phyloP scores from a whole-genome alignment of 2,888 invertebrate species.

The Julus scandinavius region DNA sequence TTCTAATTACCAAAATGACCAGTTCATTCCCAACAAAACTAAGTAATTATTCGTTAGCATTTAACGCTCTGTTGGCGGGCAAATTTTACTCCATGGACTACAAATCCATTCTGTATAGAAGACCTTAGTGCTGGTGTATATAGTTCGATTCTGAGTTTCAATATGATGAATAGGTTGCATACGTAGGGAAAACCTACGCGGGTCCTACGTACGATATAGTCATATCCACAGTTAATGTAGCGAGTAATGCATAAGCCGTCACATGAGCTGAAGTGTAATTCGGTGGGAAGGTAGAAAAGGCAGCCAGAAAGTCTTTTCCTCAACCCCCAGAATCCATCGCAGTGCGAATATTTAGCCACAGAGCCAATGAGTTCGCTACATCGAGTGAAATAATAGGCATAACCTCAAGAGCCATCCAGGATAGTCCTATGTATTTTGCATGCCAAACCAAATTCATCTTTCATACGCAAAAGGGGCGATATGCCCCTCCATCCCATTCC shows the following conservation, averaged over 20 bases:
- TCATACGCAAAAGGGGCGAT: background rate
- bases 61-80: background rate
- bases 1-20: too few species aligned
- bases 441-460: slow-evolving; percentile 14
- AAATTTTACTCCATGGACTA: background rate
- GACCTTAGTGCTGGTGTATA: background rate
- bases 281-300: slow-evolving; percentile 6
- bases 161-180: slow-evolving; percentile 18
- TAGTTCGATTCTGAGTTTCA: background rate
- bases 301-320: background rate
- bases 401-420: background rate
- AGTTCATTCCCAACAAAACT: background rate
- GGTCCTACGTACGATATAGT: background rate
- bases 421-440: background rate
- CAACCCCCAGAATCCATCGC: background rate
- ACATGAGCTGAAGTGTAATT: background rate
- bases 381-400: slow-evolving; percentile 39
- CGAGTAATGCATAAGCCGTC: slow-evolving; percentile 42
- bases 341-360: background rate
- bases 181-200: background rate
- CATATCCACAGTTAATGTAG: slow-evolving; percentile 29
- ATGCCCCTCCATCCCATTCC: background rate
- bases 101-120: background rate
- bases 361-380: slow-evolving; percentile 41
- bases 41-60: background rate